Percentiles rank a stretch among this genome's conserved stretches.
These are phyloP conservation scores for Gymnocephalus cernua DNA, from an alignment of 2,113 vertebrate species.

Conservation along the genomic window DNA sequence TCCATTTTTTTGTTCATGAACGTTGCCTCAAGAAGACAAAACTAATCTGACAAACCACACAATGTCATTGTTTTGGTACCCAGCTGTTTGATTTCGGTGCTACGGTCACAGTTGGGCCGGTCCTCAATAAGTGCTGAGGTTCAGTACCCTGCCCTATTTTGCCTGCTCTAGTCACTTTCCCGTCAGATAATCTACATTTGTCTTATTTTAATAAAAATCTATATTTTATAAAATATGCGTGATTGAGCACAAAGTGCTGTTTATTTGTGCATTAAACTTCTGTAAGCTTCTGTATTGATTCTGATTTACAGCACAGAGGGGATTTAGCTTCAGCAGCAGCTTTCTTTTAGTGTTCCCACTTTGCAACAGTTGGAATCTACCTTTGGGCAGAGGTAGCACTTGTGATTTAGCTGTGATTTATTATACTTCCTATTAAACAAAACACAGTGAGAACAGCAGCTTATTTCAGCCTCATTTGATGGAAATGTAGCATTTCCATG, in stretches of 20 bases:
- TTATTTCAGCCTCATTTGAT: constrained; percentile 56
- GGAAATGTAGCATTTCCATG: constrained; percentile 64
- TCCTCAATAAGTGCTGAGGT: neutral
- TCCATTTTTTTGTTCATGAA: neutral
- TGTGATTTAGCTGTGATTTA: constrained; percentile 9
- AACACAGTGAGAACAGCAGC: constrained; percentile 16
- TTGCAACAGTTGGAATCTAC: neutral
- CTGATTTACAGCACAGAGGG: neutral
- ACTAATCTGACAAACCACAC: neutral
- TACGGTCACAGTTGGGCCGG: neutral
- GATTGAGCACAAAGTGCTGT: neutral
- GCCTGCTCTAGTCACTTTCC: neutral
- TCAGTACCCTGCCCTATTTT: neutral
- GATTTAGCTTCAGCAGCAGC: neutral
- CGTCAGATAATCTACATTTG: neutral
- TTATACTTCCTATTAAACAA: constrained; percentile 15
- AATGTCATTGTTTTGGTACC: neutral
- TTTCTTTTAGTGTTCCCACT: constrained; percentile 6
- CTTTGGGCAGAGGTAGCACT: neutral
- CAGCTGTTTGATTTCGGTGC: neutral
- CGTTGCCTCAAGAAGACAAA: neutral
- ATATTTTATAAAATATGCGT: neutral
- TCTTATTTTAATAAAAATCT: neutral
- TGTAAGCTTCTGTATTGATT: neutral
- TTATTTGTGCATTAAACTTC: neutral